Base-by-base conservation (phyloP, 2,888 invertebrate genomes). In the Drosophila pseudotakahashii region DNA sequence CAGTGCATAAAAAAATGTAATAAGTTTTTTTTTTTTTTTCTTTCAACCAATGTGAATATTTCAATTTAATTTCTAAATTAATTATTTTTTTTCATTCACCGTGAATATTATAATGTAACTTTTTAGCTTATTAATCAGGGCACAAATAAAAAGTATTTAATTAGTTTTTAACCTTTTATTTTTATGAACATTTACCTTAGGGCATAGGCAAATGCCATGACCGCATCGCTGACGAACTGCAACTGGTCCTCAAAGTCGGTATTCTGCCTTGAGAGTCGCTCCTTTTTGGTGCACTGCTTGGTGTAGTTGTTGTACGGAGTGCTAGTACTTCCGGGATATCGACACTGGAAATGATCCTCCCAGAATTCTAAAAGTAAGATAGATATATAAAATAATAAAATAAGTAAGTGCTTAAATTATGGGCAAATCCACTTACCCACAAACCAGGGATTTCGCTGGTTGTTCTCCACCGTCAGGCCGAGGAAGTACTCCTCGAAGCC, bases 191-290 rank as follows among this genome's bases (percentile, higher is more conserved):
- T 53, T 93, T 92, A 96, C 96, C 95, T 93, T 80, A 96, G 94
- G 45, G 98, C 98, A 88, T 97, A 95, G 0, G 97, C 98, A 92
- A 98, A 98, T 1, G 98, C 97, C 95, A 98, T 95, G 0, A 98
- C 98, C 19, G 98, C 98, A 91, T 99, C 98, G 36, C 97, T 97
- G 34, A 99, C 98, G 92, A 98, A 99, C 93, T 99, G 98, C 77
- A 99, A 93, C 91, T 98, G 98, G 78, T 97, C 95, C 91, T 99
- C 98, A 83, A 97, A 97, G 81, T 96, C 96, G 0, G 97, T 97
- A 88, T 96, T 96, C 63, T 95, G 94, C 47, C 94, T 93, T 0
- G 95, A 94, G 6, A 98, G 94, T 9, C 94, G 93, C 91, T 98
- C 97, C 32, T 94, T 93, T 0, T 96, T 97, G 0, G 97, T 96